These are phyloP conservation scores for Heliconius charithonia DNA, from an alignment of 2,888 invertebrate species.

Conservation along the genomic window DNA sequence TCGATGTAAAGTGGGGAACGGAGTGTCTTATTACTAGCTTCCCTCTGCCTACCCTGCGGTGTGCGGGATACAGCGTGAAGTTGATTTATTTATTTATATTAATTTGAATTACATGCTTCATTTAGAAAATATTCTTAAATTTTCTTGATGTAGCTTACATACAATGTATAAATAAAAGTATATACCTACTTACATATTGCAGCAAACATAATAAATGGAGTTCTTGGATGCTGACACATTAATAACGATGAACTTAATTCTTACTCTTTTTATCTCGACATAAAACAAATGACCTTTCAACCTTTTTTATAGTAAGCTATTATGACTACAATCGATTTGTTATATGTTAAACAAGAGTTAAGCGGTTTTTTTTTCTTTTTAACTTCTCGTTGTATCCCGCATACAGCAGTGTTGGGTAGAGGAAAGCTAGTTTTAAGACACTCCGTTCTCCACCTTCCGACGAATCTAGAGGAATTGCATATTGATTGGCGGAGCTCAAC, in stretches of 20 bases:
- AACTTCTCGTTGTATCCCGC: background rate
- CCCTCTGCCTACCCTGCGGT: too few relatives aligned
- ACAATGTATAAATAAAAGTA: too few relatives aligned
- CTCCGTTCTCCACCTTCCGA: too few relatives aligned
- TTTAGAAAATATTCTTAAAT: too few relatives aligned
- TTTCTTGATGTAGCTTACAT: too few relatives aligned
- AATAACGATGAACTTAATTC: conserved; percentile 16
- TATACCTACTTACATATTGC: background rate
- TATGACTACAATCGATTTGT: background rate
- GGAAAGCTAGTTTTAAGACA: background rate
- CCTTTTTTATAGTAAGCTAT: background rate
- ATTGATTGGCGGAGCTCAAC: too few relatives aligned
- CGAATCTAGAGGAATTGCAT: too few relatives aligned
- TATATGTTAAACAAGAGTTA: background rate
- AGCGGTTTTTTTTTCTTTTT: background rate
- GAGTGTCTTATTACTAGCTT: too few relatives aligned
- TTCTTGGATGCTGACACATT: conserved; percentile 16
- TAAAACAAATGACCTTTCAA: background rate
- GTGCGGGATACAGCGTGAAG: too few relatives aligned
- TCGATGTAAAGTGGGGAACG: too few relatives aligned
- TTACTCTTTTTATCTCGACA: conserved; percentile 19
- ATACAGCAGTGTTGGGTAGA: background rate
- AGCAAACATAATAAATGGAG: conserved; percentile 11
- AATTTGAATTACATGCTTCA: too few relatives aligned
- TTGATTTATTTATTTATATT: too few relatives aligned